Evolutionary conservation across 2,888 invertebrate genomes (phyloP).

Genomic region (Epinotia brunnichana): DNA sequence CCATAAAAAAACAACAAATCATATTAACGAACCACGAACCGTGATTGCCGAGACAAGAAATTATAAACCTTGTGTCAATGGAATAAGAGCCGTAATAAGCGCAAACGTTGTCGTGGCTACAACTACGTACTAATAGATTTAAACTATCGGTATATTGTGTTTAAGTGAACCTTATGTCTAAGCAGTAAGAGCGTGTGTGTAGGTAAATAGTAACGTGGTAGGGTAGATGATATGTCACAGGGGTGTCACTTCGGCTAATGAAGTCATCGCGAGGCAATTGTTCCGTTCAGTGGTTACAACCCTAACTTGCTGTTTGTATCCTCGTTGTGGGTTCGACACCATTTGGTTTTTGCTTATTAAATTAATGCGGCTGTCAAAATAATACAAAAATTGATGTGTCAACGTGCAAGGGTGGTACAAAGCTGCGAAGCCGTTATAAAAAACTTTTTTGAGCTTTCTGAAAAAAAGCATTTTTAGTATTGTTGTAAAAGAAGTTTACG

Average conservation of each 20-base stretch:
- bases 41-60: neutral
- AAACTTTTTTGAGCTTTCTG: too few relatives aligned
- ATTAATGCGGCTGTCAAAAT: conserved; percentile 23
- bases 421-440: neutral
- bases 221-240: conserved; percentile 22
- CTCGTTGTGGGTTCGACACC: conserved; percentile 4
- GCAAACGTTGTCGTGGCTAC: conserved; percentile 1
- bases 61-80: neutral
- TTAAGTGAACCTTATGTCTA: neutral
- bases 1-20: conserved; percentile 24
- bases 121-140: neutral
- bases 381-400: conserved; percentile 7
- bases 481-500: too few relatives aligned
- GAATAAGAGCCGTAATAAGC: neutral
- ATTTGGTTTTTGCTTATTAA: conserved; percentile 27
- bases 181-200: neutral
- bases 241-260: conserved; percentile 28
- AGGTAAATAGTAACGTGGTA: neutral
- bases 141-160: neutral
- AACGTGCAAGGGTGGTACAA: neutral
- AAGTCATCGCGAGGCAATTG: conserved; percentile 28
- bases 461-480: too few relatives aligned
- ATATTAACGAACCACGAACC: neutral
- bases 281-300: conserved; percentile 33
- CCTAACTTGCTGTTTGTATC: conserved; percentile 26